A percentile compares a stretch with the other conserved stretches of the same genome.
Evolutionary conservation across 2,888 invertebrate species (phyloP).

Genomic region (Drosophila infuscata): DNA sequence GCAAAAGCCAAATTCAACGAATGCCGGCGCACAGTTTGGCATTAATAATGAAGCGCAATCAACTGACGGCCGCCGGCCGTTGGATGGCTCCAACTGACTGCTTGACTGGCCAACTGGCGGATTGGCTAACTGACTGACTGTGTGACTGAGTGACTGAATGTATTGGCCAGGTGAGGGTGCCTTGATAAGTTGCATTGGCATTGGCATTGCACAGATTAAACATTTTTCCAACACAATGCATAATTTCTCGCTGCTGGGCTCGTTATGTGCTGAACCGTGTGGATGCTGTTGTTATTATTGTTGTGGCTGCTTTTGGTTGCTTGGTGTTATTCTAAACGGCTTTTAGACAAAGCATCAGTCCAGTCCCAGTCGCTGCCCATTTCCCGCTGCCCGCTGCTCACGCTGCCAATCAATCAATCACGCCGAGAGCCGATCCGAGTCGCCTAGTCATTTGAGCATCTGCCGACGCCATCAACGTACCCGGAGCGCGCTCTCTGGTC

Average conservation of each 20-base stretch:
- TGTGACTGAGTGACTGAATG: conserved; percentile 21
- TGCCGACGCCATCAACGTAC: conserved; percentile 66
- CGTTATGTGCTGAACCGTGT: conserved; percentile 46
- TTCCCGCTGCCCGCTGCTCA: conserved; percentile 63
- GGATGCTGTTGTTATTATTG: conserved; percentile 22
- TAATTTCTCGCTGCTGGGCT: conserved; percentile 75
- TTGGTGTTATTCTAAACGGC: conserved; percentile 79
- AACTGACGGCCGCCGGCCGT: conserved; percentile 67
- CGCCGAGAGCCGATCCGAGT: conserved; percentile 52
- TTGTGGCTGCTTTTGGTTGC: conserved; percentile 35
- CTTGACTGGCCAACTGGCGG: conserved; percentile 31
- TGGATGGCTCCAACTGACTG: conserved; percentile 50
- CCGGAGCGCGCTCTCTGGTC: conserved; percentile 60
- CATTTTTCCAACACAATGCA: conserved; percentile 74
- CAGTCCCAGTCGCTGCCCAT: conserved; percentile 22
- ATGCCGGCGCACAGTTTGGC: conserved; percentile 83
- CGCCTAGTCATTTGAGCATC: conserved; percentile 80
- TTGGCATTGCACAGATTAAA: conserved; percentile 67
- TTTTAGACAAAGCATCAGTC: conserved; percentile 76
- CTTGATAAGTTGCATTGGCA: conserved; percentile 53
- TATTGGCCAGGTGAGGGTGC: conserved; percentile 56
- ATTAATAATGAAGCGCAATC: conserved; percentile 84
- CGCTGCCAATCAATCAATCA: conserved; percentile 84
- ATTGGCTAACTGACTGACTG: conserved; percentile 30
- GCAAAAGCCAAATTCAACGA: conserved; percentile 83